A percentile compares a stretch with the other conserved stretches of the same genome.
Conservation (phyloP, 2,797 vertebrate genomes). For the Hydrophis major region DNA sequence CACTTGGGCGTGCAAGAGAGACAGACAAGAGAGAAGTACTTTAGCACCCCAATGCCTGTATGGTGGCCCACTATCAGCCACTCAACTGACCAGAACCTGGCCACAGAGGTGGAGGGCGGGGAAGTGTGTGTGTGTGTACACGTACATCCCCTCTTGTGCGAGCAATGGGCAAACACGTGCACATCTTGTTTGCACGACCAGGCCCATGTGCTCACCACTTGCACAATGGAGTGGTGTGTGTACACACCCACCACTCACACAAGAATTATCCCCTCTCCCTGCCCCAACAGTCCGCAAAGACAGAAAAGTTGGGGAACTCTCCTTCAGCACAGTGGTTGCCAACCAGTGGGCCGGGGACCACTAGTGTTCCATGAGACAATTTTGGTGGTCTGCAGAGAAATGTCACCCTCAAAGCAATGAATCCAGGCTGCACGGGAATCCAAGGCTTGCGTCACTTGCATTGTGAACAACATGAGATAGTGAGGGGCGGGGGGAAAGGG, state of each 20-base stretch:
- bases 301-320: not conserved
- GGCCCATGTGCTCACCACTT: rapidly evolving
- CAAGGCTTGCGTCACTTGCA: no score
- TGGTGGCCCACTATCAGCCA: no score
- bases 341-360: no score
- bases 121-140: rapidly evolving
- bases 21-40: not conserved
- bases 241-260: no score
- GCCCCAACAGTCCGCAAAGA: not conserved
- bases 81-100: not conserved
- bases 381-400: no score
- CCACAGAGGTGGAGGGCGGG: not conserved
- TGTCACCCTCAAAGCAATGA: no score
- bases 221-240: not conserved
- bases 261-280: not conserved
- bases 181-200: not conserved
- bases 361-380: no score
- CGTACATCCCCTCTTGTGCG: not conserved
- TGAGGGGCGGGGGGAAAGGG: no score
- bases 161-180: not conserved
- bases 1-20: not conserved
- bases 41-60: not conserved
- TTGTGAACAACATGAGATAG: no score
- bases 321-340: no score
- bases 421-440: no score